These are phyloP conservation scores for Drosophila arizonae DNA, from an alignment of 1,140 invertebrate species.

Conservation along the genomic window DNA sequence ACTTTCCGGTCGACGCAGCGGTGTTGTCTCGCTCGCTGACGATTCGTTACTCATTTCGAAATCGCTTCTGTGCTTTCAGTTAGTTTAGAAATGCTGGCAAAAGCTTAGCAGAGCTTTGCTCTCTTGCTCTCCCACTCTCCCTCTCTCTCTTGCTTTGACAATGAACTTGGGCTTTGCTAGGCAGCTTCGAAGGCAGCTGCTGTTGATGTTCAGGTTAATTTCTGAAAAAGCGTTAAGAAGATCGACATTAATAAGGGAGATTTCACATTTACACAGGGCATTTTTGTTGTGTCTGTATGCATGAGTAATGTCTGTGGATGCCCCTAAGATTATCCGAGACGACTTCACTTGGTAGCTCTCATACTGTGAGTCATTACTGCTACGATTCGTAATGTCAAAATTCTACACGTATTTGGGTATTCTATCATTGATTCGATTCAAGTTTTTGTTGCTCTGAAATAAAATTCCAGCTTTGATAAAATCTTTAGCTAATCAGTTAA, in stretches of 20 bases:
- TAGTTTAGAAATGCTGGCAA: conserved; percentile 32
- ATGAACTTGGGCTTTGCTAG: conserved; percentile 59
- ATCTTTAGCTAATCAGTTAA: too few relatives aligned
- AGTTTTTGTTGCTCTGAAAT: too few relatives aligned
- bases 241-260: conserved; percentile 27
- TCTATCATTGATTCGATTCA: too few relatives aligned
- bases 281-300: neutral
- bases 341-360: conserved; percentile 9
- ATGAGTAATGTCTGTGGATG: conserved; percentile 58
- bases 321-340: conserved; percentile 50
- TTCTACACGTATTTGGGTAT: too few relatives aligned
- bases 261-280: conserved; percentile 20
- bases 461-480: too few relatives aligned
- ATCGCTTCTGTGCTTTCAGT: conserved; percentile 32
- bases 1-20: conserved; percentile 64
- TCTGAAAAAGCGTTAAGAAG: conserved; percentile 10
- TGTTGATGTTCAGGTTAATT: conserved; percentile 29
- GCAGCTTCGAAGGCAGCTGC: conserved; percentile 15
- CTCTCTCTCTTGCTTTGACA: conserved; percentile 36
- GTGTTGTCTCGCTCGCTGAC: conserved; percentile 73
- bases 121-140: conserved; percentile 25
- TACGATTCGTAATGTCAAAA: too few relatives aligned
- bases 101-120: conserved; percentile 57
- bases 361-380: conserved; percentile 16
- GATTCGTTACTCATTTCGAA: conserved; percentile 79